These are phyloP conservation scores for Amyelois transitella DNA, from an alignment of 1,140 invertebrate genomes.

Conservation along the genomic window DNA sequence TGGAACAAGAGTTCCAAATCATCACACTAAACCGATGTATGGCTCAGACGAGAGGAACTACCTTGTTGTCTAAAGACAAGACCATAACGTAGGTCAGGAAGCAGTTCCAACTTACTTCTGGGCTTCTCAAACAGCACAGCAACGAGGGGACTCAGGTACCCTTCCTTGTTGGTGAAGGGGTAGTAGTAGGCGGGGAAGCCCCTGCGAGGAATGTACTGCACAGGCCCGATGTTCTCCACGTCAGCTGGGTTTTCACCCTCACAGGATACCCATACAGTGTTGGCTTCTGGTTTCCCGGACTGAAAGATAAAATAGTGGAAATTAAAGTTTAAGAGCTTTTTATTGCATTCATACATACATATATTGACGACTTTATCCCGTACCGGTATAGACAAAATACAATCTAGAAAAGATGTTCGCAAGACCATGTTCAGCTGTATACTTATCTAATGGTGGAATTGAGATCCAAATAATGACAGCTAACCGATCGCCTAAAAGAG, in stretches of 20 bases:
- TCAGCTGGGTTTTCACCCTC: constrained; percentile 93
- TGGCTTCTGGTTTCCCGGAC: constrained; percentile 69
- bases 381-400: background rate
- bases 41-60: no score
- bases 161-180: constrained; percentile 86
- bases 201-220: constrained; percentile 85
- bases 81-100: no score
- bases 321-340: background rate
- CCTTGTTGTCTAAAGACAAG: no score
- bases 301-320: constrained; percentile 30
- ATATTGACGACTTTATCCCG: background rate
- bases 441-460: no score
- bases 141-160: constrained; percentile 91
- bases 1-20: no score
- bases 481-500: no score
- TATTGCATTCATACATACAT: no score
- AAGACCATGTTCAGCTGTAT: no score
- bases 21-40: no score
- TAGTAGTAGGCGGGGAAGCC: constrained; percentile 87
- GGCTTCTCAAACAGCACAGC: constrained; percentile 90
- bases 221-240: constrained; percentile 90
- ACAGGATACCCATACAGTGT: constrained; percentile 90
- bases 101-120: constrained; percentile 85
- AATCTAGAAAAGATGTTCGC: background rate
- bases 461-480: no score